phyloP scores from a whole-genome alignment of 1,140 invertebrate species.

The Chrysomallon squamiferum region DNA sequence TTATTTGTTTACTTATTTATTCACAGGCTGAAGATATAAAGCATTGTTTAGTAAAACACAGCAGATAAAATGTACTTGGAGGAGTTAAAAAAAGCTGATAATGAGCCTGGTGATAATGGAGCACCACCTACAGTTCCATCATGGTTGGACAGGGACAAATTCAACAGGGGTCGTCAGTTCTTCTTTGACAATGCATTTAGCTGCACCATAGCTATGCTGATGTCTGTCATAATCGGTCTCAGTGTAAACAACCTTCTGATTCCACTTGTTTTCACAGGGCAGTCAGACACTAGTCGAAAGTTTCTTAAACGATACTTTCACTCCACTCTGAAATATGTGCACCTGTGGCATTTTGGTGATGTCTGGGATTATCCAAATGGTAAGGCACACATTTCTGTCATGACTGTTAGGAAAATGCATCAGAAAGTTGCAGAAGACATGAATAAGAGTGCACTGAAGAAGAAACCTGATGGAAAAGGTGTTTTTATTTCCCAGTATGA shows the following conservation, averaged over 20 bases:
- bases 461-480: constrained; percentile 17
- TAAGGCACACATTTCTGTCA: constrained; percentile 24
- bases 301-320: constrained; percentile 85
- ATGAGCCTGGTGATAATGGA: not conserved
- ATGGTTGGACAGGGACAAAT: constrained; percentile 26
- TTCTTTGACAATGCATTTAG: constrained; percentile 21
- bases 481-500: constrained; percentile 74
- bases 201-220: constrained; percentile 22
- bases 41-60: too few relatives aligned
- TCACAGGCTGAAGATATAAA: too few relatives aligned
- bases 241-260: constrained; percentile 30
- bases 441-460: constrained; percentile 64
- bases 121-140: constrained; percentile 4
- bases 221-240: constrained; percentile 34
- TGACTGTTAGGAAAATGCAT: constrained; percentile 64
- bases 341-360: constrained; percentile 71
- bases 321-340: constrained; percentile 75
- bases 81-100: not conserved
- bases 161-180: constrained; percentile 24
- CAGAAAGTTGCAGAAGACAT: constrained; percentile 53
- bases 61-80: constrained; percentile 4
- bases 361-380: constrained; percentile 30
- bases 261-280: constrained; percentile 63
- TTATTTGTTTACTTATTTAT: too few relatives aligned
- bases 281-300: constrained; percentile 63